Base-by-base conservation (phyloP, 2,888 invertebrate genomes). In the Drosophila borborema region DNA sequence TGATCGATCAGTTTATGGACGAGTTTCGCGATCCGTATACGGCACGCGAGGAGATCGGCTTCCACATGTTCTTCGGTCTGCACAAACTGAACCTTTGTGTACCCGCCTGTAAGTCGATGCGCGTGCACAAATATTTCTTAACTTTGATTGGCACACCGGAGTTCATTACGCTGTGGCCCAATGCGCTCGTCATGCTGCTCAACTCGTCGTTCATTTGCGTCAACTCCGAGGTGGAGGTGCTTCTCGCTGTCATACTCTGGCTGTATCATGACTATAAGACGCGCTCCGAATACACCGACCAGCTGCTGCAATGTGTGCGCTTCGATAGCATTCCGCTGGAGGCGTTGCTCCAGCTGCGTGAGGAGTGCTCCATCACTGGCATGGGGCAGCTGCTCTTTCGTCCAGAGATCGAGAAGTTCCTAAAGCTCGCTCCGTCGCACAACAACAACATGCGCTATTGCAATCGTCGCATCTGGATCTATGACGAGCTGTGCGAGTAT, bases 141-240 rank as follows among this genome's bases (percentile, higher is more conserved):
- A 79, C 66, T 0, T 40, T 79, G 45, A 58, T 79, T 12, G 64
- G 68, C 0, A 72, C 61, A 0, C 7, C 28, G 0, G 61, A 79
- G 9, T 79, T 36, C 3, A 12, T 63, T 10, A 12, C 58, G 0
- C 18, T 79, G 12, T 53, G 54, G 60, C 62, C 68, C 2, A 18
- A 46, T 4, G 62, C 59, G 7, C 12, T 79, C n/a, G 16, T 46
- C 23, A 4, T 16, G 1, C 41, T 79, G 43, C 41, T 79, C 9
- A 45, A 49, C 16, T 79, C 79, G 14, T 12, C 54, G 0, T 20
- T 8, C 36, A 72, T 79, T 6, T 79, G 75, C 5, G 69, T 79
- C 9, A 79, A 79, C 56, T 56, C 79, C 1, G 79, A 79, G 36
- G 6, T 75, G 36, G 79, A 79, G 56, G 80, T 76, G 1, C 31